Conservation (phyloP, 2,888 invertebrate species). For the Calliopum simillimum region DNA sequence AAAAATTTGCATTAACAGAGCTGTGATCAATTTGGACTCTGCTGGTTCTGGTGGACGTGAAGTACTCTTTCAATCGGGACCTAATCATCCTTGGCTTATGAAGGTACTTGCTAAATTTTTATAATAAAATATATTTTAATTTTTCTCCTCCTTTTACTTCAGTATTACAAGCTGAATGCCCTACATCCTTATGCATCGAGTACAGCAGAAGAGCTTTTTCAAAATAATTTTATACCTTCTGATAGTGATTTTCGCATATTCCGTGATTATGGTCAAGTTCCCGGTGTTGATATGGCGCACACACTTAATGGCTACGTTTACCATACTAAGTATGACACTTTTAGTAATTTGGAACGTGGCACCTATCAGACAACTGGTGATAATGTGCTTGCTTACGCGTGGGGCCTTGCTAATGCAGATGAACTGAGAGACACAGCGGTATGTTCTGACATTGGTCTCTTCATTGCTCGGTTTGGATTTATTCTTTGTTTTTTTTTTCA, state of each 20-base stretch:
- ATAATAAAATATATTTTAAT: neutral
- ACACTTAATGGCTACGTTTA: slow-evolving; percentile 80
- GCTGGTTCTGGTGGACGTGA: slow-evolving; percentile 93
- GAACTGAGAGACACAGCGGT: slow-evolving; percentile 55
- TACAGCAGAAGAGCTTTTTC: slow-evolving; percentile 74
- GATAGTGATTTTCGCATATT: slow-evolving; percentile 78
- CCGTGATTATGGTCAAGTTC: slow-evolving; percentile 72
- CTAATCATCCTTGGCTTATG: slow-evolving; percentile 76
- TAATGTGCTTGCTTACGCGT: slow-evolving; percentile 73
- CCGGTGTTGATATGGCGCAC: slow-evolving; percentile 82
- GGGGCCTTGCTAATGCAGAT: slow-evolving; percentile 67
- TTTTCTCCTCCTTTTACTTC: slow-evolving; percentile 1
- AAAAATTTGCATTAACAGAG: slow-evolving; percentile 61
- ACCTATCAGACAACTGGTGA: slow-evolving; percentile 81
- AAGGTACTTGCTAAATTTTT: slow-evolving; percentile 67
- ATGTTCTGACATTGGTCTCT: neutral
- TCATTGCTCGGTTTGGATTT: neutral
- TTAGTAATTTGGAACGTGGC: slow-evolving; percentile 72
- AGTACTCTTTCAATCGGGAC: slow-evolving; percentile 88
- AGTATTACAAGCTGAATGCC: slow-evolving; percentile 68
- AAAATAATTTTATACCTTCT: slow-evolving; percentile 74
- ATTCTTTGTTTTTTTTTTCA: slow-evolving; percentile 47
- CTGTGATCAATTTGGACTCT: slow-evolving; percentile 91
- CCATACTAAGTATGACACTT: slow-evolving; percentile 79
- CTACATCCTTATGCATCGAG: slow-evolving; percentile 72